Conservation (phyloP, 2,113 vertebrate species). For the Hyperopisus bebe region DNA sequence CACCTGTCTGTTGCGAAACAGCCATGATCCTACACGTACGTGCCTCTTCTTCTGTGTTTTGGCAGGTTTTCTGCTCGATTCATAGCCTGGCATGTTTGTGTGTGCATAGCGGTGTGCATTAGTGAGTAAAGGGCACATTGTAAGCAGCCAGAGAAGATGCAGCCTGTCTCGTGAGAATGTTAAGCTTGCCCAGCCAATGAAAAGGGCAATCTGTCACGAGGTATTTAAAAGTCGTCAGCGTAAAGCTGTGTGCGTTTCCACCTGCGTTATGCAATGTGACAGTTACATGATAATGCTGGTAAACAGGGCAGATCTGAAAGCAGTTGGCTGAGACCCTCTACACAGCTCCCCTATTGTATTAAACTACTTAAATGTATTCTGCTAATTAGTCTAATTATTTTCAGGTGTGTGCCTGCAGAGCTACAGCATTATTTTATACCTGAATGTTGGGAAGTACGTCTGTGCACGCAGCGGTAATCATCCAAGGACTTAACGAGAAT, state of each 20-base stretch:
- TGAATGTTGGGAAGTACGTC: not conserved
- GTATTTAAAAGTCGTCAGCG: not conserved
- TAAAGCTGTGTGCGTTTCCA: not conserved
- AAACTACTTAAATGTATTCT: not conserved
- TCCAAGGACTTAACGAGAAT: not conserved
- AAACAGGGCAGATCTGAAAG: not conserved
- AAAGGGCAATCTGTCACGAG: not conserved
- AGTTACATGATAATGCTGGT: not conserved
- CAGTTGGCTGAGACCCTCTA: not conserved
- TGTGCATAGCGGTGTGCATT: not conserved
- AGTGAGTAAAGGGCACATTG: not conserved
- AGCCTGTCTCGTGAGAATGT: not conserved
- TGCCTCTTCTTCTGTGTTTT: not conserved
- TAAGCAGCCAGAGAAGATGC: not conserved
- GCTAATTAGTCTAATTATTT: not conserved
- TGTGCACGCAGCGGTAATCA: not conserved
- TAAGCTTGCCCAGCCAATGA: not conserved
- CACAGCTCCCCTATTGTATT: not conserved
- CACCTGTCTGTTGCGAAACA: constrained; percentile 20
- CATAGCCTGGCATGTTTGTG: not conserved
- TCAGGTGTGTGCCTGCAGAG: not conserved
- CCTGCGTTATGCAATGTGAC: not conserved
- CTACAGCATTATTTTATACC: not conserved
- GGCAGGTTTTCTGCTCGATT: not conserved
- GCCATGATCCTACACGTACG: not conserved